A percentile compares a stretch with the other conserved stretches of the same genome.
These are phyloP conservation scores for Phrynocephalus guinanensis DNA, from an alignment of 2,797 vertebrate species.

Conservation along the genomic window DNA sequence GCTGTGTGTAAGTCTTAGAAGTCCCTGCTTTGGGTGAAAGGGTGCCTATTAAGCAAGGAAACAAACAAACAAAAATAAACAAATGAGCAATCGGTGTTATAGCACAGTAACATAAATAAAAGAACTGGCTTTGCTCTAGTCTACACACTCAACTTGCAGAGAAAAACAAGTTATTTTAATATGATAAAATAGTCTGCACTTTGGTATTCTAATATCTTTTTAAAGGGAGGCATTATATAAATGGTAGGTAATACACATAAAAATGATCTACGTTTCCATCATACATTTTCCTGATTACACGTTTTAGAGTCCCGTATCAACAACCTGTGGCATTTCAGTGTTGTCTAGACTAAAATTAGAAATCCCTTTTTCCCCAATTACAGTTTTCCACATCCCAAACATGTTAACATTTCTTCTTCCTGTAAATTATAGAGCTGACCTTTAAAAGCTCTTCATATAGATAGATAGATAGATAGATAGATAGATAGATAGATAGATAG, in stretches of 20 bases:
- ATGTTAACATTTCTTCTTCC: slow-evolving; percentile 47
- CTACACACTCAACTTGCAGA: too few relatives aligned
- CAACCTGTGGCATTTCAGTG: slow-evolving; percentile 58
- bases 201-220: not conserved
- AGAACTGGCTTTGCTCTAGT: not conserved
- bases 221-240: not conserved
- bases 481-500: too few relatives aligned
- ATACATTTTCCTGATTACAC: slow-evolving; percentile 42
- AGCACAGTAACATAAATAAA: not conserved
- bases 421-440: slow-evolving; percentile 43
- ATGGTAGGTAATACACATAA: slow-evolving; percentile 59
- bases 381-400: slow-evolving; percentile 39
- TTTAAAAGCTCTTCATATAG: slow-evolving; percentile 16
- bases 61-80: too few relatives aligned
- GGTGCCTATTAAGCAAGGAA: too few relatives aligned
- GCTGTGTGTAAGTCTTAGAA: not conserved
- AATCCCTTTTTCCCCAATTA: slow-evolving; percentile 40
- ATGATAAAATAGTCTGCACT: not conserved
- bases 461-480: too few relatives aligned
- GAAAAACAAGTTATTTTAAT: too few relatives aligned
- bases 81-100: too few relatives aligned
- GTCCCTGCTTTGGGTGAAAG: too few relatives aligned
- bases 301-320: slow-evolving; percentile 59
- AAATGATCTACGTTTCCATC: slow-evolving; percentile 49
- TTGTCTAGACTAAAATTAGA: slow-evolving; percentile 63